Evolutionary conservation across 1,140 invertebrate genomes (phyloP).

Genomic region (Eurosta solidaginis): DNA sequence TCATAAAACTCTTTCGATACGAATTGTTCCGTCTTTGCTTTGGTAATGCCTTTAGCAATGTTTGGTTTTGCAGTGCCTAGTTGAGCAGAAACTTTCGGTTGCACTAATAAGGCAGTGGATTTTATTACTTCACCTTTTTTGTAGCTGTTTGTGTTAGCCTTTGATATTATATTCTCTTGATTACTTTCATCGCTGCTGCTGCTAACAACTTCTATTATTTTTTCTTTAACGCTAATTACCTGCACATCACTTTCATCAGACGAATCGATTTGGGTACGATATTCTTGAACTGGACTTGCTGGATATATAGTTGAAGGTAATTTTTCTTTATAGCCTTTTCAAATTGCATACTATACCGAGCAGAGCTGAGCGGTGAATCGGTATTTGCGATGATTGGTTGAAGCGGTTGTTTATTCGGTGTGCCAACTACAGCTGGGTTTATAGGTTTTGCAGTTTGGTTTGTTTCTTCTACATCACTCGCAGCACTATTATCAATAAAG

Average conservation of each 20-base stretch:
- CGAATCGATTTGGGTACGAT: slow-evolving; percentile 24
- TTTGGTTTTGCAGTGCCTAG: neutral
- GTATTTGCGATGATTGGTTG: neutral
- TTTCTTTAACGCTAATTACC: slow-evolving; percentile 44
- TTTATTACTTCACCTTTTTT: neutral
- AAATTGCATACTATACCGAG: slow-evolving; percentile 51
- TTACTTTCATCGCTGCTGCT: slow-evolving; percentile 42
- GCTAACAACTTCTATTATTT: slow-evolving; percentile 49
- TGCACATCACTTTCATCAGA: slow-evolving; percentile 48
- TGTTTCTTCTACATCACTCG: neutral
- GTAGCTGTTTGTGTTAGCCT: neutral
- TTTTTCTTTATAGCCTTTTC: slow-evolving; percentile 39
- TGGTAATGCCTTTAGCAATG: neutral
- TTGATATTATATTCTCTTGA: slow-evolving; percentile 8
- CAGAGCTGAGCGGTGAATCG: slow-evolving; percentile 2
- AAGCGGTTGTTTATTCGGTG: neutral
- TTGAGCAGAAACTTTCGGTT: slow-evolving; percentile 45
- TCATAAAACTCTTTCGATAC: slow-evolving; percentile 40
- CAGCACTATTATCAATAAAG: neutral
- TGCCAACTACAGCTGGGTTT: neutral
- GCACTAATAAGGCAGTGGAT: slow-evolving; percentile 35
- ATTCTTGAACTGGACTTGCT: neutral
- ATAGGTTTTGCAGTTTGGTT: neutral
- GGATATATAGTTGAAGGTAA: slow-evolving; percentile 48
- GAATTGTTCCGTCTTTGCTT: slow-evolving; percentile 30